Percentiles rank a stretch among this genome's conserved stretches.
Conservation (phyloP, 2,888 invertebrate species). For the Hypercompe scribonia region DNA sequence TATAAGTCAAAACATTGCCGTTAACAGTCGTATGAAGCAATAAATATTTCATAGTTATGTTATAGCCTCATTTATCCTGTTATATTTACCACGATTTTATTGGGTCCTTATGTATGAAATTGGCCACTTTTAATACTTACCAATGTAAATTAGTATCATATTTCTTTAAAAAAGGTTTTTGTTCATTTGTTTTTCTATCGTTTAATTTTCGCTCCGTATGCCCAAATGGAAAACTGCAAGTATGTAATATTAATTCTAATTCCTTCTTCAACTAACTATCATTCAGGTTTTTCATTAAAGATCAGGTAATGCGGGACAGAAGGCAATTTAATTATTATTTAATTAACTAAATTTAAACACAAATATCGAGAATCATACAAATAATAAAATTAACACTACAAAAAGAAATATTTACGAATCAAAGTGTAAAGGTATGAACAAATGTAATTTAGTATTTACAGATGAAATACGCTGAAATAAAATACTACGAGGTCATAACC, state of each 20-base stretch:
- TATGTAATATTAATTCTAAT: not conserved
- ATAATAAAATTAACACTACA: no score
- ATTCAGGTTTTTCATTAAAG: not conserved
- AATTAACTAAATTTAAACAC: not conserved
- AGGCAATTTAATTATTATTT: not conserved
- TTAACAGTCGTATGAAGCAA: constrained; percentile 49
- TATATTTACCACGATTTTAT: not conserved
- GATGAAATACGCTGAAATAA: not conserved
- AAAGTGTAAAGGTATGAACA: no score
- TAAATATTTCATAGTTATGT: constrained; percentile 34
- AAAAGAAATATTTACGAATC: no score
- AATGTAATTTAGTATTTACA: not conserved
- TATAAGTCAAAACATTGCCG: constrained; percentile 32
- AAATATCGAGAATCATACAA: not conserved
- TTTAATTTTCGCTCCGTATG: not conserved
- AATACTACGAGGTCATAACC: no score
- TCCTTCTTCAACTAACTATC: not conserved
- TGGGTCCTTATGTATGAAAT: not conserved
- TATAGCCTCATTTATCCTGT: not conserved
- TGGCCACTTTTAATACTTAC: not conserved
- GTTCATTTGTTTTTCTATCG: not conserved
- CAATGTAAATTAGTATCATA: not conserved
- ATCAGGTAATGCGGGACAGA: not conserved
- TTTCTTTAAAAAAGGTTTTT: not conserved
- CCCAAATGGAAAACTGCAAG: not conserved